These are phyloP conservation scores for Ceratina calcarata DNA, from an alignment of 1,140 invertebrate species.

Conservation along the genomic window DNA sequence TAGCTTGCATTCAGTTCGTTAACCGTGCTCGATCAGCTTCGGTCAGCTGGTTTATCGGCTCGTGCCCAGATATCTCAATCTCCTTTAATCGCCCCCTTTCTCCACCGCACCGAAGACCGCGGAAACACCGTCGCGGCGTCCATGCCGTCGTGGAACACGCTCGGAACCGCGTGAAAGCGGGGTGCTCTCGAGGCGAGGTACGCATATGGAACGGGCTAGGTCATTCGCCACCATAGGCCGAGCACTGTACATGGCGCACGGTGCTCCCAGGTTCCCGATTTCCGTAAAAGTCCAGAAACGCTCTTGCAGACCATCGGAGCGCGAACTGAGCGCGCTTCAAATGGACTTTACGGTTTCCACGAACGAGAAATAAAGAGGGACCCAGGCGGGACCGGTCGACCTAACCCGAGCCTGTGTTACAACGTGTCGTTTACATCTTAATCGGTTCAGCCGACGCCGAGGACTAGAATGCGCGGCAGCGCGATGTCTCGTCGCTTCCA, in stretches of 20 bases:
- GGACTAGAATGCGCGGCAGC: background rate
- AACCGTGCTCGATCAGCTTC: background rate
- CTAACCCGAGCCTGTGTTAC: constrained; percentile 24
- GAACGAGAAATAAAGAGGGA: constrained; percentile 43
- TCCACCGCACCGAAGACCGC: no score
- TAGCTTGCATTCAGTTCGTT: no score
- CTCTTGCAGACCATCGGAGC: constrained; percentile 48
- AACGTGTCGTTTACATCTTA: constrained; percentile 52
- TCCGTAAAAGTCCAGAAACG: constrained; percentile 58
- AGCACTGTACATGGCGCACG: constrained; percentile 46
- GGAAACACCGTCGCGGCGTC: background rate
- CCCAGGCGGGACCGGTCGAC: constrained; percentile 27
- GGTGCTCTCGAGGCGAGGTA: constrained; percentile 34
- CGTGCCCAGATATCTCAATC: constrained; percentile 32
- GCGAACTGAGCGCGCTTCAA: constrained; percentile 45
- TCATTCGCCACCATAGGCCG: constrained; percentile 48
- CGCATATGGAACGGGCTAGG: constrained; percentile 44
- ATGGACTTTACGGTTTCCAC: constrained; percentile 57
- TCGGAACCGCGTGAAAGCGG: constrained; percentile 32
- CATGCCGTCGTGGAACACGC: constrained; percentile 1
- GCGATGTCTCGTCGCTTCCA: background rate
- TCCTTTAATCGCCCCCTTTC: background rate
- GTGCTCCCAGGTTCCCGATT: constrained; percentile 56
- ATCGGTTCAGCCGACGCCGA: background rate
- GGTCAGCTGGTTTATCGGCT: constrained; percentile 28